Conservation (phyloP, 2,888 invertebrate species). For the Didymodactylos carnosus region DNA sequence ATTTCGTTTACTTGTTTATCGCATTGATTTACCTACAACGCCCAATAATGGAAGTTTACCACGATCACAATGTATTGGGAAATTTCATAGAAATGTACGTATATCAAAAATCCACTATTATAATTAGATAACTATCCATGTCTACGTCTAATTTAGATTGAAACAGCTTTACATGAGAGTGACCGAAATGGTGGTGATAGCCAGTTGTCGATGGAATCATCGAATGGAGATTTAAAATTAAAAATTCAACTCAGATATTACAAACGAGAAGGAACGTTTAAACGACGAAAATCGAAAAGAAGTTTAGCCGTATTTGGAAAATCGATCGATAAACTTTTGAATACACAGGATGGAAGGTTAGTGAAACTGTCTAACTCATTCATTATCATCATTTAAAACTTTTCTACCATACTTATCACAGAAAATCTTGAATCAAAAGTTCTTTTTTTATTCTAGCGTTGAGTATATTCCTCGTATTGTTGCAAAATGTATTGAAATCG, state of each 20-base stretch:
- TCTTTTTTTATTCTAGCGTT: background rate
- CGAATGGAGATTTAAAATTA: background rate
- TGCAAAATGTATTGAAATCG: background rate
- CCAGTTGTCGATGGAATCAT: too few relatives aligned
- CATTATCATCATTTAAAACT: too few relatives aligned
- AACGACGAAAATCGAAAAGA: background rate
- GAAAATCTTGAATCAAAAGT: too few relatives aligned
- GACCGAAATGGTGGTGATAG: background rate
- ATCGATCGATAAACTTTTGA: background rate
- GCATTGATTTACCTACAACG: background rate
- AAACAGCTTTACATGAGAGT: background rate
- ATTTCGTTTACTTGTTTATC: background rate
- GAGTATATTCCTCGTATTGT: background rate
- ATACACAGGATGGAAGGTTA: background rate
- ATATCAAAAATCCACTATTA: too few relatives aligned
- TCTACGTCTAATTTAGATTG: background rate
- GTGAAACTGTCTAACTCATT: background rate
- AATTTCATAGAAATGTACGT: background rate
- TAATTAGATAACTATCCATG: background rate
- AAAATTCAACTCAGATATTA: background rate
- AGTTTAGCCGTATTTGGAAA: background rate
- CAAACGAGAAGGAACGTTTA: background rate
- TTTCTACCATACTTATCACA: too few relatives aligned
- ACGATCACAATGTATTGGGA: background rate
- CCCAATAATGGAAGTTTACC: background rate